A percentile compares a stretch with the other conserved stretches of the same genome.
phyloP scores from a whole-genome alignment of 2,888 invertebrate genomes.

The Quadroppia sp. region DNA sequence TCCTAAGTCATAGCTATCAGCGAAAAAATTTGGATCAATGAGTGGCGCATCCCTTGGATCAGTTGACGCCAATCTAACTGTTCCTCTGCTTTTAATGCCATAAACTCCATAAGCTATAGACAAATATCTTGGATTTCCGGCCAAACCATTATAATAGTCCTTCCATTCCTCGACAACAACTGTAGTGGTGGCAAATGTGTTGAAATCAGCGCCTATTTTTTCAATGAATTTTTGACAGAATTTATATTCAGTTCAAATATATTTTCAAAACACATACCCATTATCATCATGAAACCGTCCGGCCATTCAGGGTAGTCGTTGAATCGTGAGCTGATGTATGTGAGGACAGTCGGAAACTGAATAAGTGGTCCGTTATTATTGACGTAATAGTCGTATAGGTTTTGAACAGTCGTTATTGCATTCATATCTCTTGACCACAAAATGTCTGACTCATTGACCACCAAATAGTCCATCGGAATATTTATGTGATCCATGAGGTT shows the following conservation, averaged over 20 bases:
- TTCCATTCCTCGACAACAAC: not conserved
- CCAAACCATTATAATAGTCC: constrained; percentile 25
- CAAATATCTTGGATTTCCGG: constrained; percentile 28
- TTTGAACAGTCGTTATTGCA: too few relatives aligned
- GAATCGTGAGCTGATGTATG: constrained; percentile 25
- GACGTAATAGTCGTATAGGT: too few relatives aligned
- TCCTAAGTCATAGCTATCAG: too few relatives aligned
- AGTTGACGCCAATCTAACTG: too few relatives aligned
- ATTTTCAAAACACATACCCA: not conserved
- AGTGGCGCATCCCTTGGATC: too few relatives aligned
- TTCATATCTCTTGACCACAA: too few relatives aligned
- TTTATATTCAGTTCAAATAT: not conserved
- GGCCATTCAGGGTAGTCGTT: constrained; percentile 39
- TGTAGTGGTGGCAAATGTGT: too few relatives aligned
- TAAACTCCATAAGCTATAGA: constrained; percentile 37
- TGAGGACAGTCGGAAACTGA: constrained; percentile 37
- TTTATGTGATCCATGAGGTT: constrained; percentile 45
- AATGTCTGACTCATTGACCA: too few relatives aligned
- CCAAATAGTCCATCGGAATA: constrained; percentile 37
- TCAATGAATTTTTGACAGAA: too few relatives aligned
- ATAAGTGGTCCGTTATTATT: constrained; percentile 37
- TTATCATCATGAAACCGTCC: constrained; percentile 34
- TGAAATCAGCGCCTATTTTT: not conserved
- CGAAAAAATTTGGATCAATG: too few relatives aligned
- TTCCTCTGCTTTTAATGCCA: too few relatives aligned